Percentiles rank a stretch among this genome's conserved stretches.
Conservation (phyloP, 2,113 vertebrate species). For the Saiga tatarica region DNA sequence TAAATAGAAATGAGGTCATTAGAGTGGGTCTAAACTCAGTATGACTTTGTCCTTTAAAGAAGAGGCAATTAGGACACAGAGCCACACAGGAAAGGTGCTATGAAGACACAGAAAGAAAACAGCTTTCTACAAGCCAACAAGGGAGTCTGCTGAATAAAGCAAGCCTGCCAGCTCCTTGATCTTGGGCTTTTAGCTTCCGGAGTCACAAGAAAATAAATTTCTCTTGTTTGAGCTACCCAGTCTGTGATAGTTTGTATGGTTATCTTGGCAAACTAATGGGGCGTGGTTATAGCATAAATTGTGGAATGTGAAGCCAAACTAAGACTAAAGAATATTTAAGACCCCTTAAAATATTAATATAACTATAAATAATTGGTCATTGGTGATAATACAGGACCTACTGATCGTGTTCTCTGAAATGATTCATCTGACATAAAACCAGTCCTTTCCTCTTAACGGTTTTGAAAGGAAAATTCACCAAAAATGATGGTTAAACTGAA, state of each 20-base stretch:
- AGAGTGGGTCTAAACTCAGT: not conserved
- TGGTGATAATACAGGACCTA: not conserved
- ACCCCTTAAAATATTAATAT: not conserved
- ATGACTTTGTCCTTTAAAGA: not conserved
- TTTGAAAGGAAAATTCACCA: conserved; percentile 5
- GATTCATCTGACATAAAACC: not conserved
- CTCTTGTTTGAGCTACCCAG: not conserved
- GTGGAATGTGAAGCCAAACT: not conserved
- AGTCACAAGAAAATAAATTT: not conserved
- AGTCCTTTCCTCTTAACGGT: not conserved
- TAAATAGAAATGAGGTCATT: not conserved
- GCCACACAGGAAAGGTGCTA: not conserved
- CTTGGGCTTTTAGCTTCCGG: not conserved
- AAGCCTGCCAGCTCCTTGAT: not conserved
- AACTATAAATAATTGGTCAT: not conserved
- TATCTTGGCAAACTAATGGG: not conserved
- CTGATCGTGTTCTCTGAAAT: not conserved
- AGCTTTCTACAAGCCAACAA: not conserved
- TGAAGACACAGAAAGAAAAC: not conserved
- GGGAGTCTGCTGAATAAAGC: not conserved
- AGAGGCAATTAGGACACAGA: not conserved
- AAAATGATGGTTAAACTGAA: not conserved
- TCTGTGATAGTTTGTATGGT: not conserved
- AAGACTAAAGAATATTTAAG: not conserved
- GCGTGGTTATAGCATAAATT: not conserved